Conservation (phyloP, 1,140 invertebrate species). For the Pseudomyrmex gracilis region DNA sequence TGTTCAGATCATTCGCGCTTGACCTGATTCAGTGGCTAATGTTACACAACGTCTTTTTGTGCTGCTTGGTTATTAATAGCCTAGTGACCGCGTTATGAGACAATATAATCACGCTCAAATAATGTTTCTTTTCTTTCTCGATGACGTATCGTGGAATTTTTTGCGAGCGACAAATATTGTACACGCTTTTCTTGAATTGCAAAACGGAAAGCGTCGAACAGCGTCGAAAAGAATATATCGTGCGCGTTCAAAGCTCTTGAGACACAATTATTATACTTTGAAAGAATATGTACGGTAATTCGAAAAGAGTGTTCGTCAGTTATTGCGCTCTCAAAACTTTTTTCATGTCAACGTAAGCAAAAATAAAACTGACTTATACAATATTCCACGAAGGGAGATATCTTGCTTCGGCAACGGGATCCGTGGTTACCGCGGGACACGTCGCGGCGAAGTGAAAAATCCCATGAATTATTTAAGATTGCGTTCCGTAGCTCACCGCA, state of each 20-base stretch:
- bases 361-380: conserved; percentile 22
- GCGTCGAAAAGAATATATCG: background rate
- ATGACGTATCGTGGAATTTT: conserved; percentile 38
- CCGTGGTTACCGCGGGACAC: conserved; percentile 16
- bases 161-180: background rate
- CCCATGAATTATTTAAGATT: conserved; percentile 80
- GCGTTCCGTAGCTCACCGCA: conserved; percentile 30
- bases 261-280: background rate
- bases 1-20: conserved; percentile 8
- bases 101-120: conserved; percentile 8
- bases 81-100: background rate
- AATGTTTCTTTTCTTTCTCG: background rate
- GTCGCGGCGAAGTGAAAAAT: conserved; percentile 57
- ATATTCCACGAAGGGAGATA: background rate
- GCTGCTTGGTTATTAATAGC: conserved; percentile 26
- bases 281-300: conserved; percentile 7
- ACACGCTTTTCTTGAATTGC: background rate
- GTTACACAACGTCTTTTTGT: conserved; percentile 22
- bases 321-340: conserved; percentile 5
- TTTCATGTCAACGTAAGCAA: background rate
- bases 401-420: conserved; percentile 5
- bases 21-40: conserved; percentile 34
- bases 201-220: background rate
- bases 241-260: too few species aligned
- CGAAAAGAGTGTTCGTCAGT: background rate